These are phyloP conservation scores for Spea bombifrons DNA, from an alignment of 2,113 vertebrate species.

Conservation along the genomic window DNA sequence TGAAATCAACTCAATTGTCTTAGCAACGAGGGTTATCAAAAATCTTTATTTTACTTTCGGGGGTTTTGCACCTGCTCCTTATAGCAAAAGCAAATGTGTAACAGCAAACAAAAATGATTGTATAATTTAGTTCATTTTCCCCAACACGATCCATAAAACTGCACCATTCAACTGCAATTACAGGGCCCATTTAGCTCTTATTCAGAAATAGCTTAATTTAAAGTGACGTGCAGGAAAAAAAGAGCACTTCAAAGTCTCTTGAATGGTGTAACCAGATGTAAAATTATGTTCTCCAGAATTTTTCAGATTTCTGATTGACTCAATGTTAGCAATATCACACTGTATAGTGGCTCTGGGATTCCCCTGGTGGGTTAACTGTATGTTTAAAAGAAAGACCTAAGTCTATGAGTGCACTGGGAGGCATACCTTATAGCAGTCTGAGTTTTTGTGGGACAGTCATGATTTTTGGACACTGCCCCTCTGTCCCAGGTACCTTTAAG, in stretches of 20 bases:
- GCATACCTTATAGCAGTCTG: no score
- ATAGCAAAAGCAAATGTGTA: background rate
- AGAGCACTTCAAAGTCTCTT: background rate
- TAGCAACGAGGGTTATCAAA: background rate
- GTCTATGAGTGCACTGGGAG: background rate
- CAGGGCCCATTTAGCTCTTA: conserved; percentile 3
- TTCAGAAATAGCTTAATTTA: conserved; percentile 2
- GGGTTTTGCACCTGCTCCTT: conserved; percentile 6
- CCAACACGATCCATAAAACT: background rate
- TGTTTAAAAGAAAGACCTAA: background rate
- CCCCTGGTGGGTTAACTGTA: background rate
- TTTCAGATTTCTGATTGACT: background rate
- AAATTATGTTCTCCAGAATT: background rate
- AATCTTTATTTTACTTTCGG: background rate
- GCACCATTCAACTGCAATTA: conserved; percentile 1
- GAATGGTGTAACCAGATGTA: background rate
- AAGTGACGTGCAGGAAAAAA: background rate
- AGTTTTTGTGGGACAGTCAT: no score
- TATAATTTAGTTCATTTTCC: conserved; percentile 10
- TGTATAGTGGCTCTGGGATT: no score
- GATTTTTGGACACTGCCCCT: no score
- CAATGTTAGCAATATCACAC: no score
- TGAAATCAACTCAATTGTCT: conserved; percentile 11
- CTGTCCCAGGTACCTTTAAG: no score
- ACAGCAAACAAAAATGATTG: conserved; percentile 3